Base-by-base conservation (phyloP, 2,888 invertebrate species). In the Ischnura elegans region DNA sequence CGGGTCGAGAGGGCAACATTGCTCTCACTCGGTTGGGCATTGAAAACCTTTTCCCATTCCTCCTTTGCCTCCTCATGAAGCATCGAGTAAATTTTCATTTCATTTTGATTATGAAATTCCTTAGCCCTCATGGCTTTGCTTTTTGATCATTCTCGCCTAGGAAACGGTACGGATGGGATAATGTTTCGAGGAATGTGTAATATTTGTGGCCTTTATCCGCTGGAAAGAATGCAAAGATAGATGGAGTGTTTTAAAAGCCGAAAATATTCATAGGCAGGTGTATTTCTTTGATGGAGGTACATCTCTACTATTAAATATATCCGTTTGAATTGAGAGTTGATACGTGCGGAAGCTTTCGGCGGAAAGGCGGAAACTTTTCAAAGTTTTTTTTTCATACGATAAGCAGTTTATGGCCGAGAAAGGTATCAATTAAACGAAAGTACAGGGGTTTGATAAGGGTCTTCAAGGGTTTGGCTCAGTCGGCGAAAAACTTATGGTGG, bases 81-180 rank as follows among this genome's bases (percentile, higher is more conserved):
- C 29, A 13, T 10, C 2, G 29, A 4, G 36, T 76, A 36, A n/a
- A n/a, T n/a, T n/a, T n/a, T n/a, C n/a, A n/a, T 76, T 29, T 76
- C 36, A 36, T 66, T 76, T 76, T 76, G 76, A 76, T 76, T 76
- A 76, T 76, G 76, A 76, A 76, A 76, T 76, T 76, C 76, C 76
- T 36, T 76, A 13, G 4, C 76, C 76, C 10, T 13, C n/a, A 0
- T 29, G 36, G 76, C n/a, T n/a, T 16, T 76, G 76, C 29, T 29
- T 29, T 76, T 76, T 29, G 36, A 76, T 76, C 36, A 76, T 76
- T 36, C 36, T 76, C 36, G 76, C 16, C 51, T 13, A 1, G 76
- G 29, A 36, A 29, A 66, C 29, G 16, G 76, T 5, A 25, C 13
- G n/a, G n/a, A n/a, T 21, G 76, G 76, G 16, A 36, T 36, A 76